Evolutionary conservation across 2,888 invertebrate genomes (phyloP).

Genomic region (Meta bourneti): DNA sequence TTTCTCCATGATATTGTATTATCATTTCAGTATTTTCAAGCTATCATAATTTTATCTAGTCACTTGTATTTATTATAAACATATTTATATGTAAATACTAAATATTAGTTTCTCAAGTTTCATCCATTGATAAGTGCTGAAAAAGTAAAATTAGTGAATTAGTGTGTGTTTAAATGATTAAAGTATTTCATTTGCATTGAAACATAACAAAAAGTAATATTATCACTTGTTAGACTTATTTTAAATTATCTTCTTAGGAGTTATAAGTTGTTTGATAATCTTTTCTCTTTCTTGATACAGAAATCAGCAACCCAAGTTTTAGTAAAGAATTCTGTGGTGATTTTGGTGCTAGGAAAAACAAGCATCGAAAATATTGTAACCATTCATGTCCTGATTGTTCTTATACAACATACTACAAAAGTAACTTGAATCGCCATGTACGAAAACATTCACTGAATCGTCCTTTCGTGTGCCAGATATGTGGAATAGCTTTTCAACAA

Average conservation of each 20-base stretch:
- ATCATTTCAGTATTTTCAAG: too few species aligned
- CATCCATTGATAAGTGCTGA: too few species aligned
- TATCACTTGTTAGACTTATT: background rate
- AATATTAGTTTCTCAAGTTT: too few species aligned
- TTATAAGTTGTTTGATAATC: background rate
- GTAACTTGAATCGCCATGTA: conserved; percentile 39
- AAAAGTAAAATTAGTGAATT: background rate
- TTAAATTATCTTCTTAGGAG: background rate
- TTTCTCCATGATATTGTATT: too few species aligned
- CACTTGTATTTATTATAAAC: too few species aligned
- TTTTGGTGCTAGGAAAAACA: background rate
- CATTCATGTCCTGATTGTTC: conserved; percentile 36
- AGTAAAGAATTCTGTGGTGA: background rate
- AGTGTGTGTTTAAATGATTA: background rate
- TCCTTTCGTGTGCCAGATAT: conserved; percentile 53
- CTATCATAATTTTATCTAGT: too few species aligned
- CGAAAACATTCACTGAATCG: conserved; percentile 56
- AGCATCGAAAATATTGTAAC: background rate
- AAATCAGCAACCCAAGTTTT: background rate
- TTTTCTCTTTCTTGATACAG: conserved; percentile 11
- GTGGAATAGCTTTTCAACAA: conserved; percentile 50
- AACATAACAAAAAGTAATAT: too few species aligned
- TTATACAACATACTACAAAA: conserved; percentile 22
- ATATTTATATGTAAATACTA: too few species aligned
- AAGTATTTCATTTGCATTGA: background rate